phyloP scores from a whole-genome alignment of 1,140 invertebrate genomes.

The Periplaneta americana region DNA sequence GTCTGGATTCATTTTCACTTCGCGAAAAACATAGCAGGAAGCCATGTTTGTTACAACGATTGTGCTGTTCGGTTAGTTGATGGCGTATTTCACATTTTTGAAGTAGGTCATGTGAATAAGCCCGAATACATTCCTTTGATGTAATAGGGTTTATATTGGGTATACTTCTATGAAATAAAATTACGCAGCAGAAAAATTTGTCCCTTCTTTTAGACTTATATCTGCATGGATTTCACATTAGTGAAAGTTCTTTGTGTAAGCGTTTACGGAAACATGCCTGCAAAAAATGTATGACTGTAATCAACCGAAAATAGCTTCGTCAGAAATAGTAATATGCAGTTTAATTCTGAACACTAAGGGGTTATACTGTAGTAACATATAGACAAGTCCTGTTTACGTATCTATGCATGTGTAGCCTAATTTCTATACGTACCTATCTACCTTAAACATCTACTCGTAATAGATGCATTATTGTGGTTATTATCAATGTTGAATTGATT shows the following conservation, averaged over 20 bases:
- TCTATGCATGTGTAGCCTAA: too few species aligned
- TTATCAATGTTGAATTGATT: too few species aligned
- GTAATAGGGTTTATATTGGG: neutral
- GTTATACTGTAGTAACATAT: too few species aligned
- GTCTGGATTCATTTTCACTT: neutral
- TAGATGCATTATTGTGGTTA: too few species aligned
- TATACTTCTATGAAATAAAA: neutral
- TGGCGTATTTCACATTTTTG: neutral
- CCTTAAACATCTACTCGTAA: too few species aligned
- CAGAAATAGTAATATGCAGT: too few species aligned
- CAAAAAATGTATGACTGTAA: neutral
- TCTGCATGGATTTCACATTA: neutral
- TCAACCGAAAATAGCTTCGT: too few species aligned
- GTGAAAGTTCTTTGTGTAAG: neutral
- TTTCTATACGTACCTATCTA: too few species aligned
- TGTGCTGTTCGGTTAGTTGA: conserved; percentile 9
- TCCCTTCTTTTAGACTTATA: neutral
- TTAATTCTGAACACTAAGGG: too few species aligned
- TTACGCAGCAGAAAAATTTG: neutral
- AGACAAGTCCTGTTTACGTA: too few species aligned
- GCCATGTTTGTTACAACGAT: conserved; percentile 29
- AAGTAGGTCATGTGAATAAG: conserved; percentile 3
- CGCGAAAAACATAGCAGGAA: conserved; percentile 24
- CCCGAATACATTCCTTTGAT: neutral
- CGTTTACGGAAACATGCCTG: neutral